Conservation (phyloP, 2,888 invertebrate species). For the Spisula subtruncata region DNA sequence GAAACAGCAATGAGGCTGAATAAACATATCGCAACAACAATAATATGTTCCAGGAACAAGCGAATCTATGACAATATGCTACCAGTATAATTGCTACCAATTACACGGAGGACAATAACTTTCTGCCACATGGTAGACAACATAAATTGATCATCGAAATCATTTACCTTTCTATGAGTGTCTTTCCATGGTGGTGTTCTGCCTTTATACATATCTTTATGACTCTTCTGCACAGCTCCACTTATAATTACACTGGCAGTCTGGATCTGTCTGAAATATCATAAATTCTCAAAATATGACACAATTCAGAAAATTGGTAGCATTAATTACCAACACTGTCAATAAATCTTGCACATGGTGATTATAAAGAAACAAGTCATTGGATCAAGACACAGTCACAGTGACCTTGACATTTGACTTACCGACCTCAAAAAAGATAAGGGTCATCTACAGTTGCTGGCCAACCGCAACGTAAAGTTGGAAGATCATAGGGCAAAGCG, state of each 20-base stretch:
- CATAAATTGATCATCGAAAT: not conserved
- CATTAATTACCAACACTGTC: not conserved
- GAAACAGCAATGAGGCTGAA: too few species aligned
- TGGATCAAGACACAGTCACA: too few species aligned
- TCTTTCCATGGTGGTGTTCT: conserved; percentile 83
- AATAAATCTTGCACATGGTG: not conserved
- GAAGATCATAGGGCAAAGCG: too few species aligned
- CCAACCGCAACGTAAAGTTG: too few species aligned
- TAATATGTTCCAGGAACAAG: not conserved
- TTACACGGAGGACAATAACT: not conserved
- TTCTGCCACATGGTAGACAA: not conserved
- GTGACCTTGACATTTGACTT: too few species aligned
- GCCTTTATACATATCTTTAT: conserved; percentile 80
- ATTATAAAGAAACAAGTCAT: not conserved
- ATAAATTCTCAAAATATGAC: conserved; percentile 19
- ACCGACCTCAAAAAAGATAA: too few species aligned
- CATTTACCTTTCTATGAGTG: conserved; percentile 80
- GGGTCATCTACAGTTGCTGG: too few species aligned
- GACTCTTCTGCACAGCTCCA: conserved; percentile 67
- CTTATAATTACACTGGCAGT: conserved; percentile 44
- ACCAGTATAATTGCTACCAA: not conserved
- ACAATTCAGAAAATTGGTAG: not conserved
- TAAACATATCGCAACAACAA: not conserved
- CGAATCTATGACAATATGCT: not conserved
- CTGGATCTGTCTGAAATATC: not conserved